Evolutionary conservation across 30 jellyfish, hydroid and myxozoan species (phyloP).

Genomic region (Cassiopea andromeda): DNA sequence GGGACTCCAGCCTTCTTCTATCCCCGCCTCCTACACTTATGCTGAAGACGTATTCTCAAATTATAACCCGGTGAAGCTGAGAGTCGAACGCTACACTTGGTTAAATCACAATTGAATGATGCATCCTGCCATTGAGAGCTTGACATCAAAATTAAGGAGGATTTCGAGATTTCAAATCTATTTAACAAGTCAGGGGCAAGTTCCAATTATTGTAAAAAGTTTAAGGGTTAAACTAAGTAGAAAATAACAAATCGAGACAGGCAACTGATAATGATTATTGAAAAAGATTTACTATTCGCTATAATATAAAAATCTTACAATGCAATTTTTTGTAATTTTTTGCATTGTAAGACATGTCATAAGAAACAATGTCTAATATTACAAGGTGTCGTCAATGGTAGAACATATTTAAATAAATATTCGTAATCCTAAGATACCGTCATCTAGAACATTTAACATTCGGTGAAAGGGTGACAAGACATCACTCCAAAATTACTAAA

Average conservation of each 20-base stretch:
- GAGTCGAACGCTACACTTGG: no score
- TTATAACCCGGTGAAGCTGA: no score
- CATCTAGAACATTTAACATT: not conserved
- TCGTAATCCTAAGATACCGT: not conserved
- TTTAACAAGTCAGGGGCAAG: not conserved
- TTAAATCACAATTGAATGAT: no score
- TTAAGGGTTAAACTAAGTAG: not conserved
- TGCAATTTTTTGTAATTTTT: not conserved
- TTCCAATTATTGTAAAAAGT: not conserved
- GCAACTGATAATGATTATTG: not conserved
- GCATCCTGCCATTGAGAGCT: not conserved
- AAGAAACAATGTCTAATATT: not conserved
- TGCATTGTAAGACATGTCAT: constrained; percentile 16
- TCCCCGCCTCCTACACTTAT: no score
- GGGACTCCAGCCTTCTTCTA: no score
- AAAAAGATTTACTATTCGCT: constrained; percentile 7
- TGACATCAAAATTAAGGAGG: not conserved
- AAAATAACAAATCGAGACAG: not conserved
- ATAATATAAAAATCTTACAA: constrained; percentile 10
- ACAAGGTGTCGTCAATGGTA: constrained; percentile 8
- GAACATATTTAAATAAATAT: not conserved
- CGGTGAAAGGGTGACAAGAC: not conserved
- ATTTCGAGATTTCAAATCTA: not conserved
- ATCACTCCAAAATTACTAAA: constrained; percentile 3
- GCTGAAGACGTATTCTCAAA: not conserved